These are phyloP conservation scores for Leucoma salicis DNA, from an alignment of 2,888 invertebrate genomes.

Conservation along the genomic window DNA sequence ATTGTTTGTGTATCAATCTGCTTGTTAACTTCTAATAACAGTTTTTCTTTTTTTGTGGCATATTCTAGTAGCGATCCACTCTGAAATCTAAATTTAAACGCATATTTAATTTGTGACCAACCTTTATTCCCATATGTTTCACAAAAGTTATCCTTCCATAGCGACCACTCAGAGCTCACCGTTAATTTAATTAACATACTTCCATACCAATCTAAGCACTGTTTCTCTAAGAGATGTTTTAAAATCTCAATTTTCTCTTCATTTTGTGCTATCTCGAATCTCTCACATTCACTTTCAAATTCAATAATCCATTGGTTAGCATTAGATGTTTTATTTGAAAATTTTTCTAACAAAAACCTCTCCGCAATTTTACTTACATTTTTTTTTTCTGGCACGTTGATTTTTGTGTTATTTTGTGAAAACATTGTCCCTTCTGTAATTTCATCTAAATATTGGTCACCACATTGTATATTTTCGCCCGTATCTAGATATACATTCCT, in stretches of 20 bases:
- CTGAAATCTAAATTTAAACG: background rate
- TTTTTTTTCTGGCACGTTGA: background rate
- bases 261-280: background rate
- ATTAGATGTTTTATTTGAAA: background rate
- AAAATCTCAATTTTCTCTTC: no score
- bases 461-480: conserved; percentile 1
- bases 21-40: conserved; percentile 12
- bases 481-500: no score
- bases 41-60: no score
- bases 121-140: no score
- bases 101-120: no score
- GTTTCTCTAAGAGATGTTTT: background rate
- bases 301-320: background rate
- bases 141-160: no score
- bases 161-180: background rate
- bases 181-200: background rate
- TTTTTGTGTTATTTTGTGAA: background rate
- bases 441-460: conserved; percentile 1
- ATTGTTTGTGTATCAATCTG: conserved; percentile 12
- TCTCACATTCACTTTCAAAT: background rate
- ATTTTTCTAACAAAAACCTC: background rate
- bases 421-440: background rate
- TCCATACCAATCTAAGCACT: background rate
- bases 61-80: conserved; percentile 4
- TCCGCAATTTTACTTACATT: background rate